These are phyloP conservation scores for Limnephilus rhombicus DNA, from an alignment of 2,888 invertebrate genomes.

Conservation along the genomic window DNA sequence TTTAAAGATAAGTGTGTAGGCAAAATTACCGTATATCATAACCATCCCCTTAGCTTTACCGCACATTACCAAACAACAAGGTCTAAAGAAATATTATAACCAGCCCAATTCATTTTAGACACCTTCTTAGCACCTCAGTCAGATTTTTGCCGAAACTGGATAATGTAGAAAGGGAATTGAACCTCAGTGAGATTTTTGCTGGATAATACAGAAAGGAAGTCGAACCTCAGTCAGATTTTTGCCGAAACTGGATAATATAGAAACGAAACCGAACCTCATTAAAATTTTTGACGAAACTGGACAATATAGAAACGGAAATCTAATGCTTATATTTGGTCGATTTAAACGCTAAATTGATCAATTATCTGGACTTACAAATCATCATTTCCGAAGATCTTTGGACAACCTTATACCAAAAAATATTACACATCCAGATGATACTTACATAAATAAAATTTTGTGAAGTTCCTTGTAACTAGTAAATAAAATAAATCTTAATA, in stretches of 20 bases:
- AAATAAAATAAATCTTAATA: background rate
- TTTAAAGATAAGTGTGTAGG: too few relatives aligned
- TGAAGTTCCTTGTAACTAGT: slow-evolving; percentile 1
- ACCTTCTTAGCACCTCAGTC: background rate
- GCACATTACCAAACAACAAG: too few relatives aligned
- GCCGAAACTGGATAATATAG: too few relatives aligned
- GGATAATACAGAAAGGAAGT: too few relatives aligned
- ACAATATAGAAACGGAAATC: background rate
- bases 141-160: background rate
- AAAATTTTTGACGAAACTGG: background rate
- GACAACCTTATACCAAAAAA: background rate
- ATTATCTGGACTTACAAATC: background rate
- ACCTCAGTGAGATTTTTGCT: too few relatives aligned
- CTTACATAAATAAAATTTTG: background rate
- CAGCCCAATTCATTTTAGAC: background rate
- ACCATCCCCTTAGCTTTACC: too few relatives aligned
- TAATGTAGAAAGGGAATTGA: background rate
- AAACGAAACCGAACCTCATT: too few relatives aligned
- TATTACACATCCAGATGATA: background rate
- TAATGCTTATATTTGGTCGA: background rate
- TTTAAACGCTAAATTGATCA: too few relatives aligned
- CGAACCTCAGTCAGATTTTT: too few relatives aligned
- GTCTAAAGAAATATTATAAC: background rate
- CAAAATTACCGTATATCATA: too few relatives aligned
- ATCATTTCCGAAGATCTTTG: background rate